Percentiles rank a stretch among this genome's conserved stretches.
phyloP scores from a whole-genome alignment of 2,888 invertebrate genomes.

The Drosophila affinis region DNA sequence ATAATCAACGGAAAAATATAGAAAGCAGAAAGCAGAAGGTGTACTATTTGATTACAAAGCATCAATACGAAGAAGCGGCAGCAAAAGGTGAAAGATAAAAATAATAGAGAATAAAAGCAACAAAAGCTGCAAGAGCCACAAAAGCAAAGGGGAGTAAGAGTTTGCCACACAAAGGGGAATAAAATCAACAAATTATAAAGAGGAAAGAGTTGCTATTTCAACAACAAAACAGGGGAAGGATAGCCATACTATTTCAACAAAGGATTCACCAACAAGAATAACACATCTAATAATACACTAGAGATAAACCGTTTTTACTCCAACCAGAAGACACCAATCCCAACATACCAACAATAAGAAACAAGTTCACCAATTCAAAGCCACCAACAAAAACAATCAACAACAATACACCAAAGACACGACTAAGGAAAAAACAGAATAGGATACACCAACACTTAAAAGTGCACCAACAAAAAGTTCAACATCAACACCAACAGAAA shows the following conservation, averaged over 20 bases:
- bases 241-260: background rate
- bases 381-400: too few relatives aligned
- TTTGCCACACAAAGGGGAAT: constrained; percentile 20
- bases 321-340: too few relatives aligned
- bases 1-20: constrained; percentile 28
- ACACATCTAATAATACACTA: too few relatives aligned
- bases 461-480: too few relatives aligned
- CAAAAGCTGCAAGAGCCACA: constrained; percentile 32
- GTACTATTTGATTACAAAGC: constrained; percentile 67
- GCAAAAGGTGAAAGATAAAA: constrained; percentile 10
- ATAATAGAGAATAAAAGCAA: constrained; percentile 40
- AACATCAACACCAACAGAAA: too few relatives aligned
- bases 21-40: constrained; percentile 19
- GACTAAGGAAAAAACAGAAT: too few relatives aligned
- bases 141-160: constrained; percentile 39
- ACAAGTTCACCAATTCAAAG: too few relatives aligned
- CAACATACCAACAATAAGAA: too few relatives aligned
- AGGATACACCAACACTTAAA: too few relatives aligned
- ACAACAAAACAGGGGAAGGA: background rate
- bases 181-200: constrained; percentile 63
- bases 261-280: too few relatives aligned
- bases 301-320: too few relatives aligned
- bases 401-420: too few relatives aligned
- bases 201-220: constrained; percentile 45
- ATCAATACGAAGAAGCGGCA: constrained; percentile 55